A percentile compares a stretch with the other conserved stretches of the same genome.
These are phyloP conservation scores for Apogon hyalosoma DNA, from an alignment of 2,797 vertebrate species.

Conservation along the genomic window DNA sequence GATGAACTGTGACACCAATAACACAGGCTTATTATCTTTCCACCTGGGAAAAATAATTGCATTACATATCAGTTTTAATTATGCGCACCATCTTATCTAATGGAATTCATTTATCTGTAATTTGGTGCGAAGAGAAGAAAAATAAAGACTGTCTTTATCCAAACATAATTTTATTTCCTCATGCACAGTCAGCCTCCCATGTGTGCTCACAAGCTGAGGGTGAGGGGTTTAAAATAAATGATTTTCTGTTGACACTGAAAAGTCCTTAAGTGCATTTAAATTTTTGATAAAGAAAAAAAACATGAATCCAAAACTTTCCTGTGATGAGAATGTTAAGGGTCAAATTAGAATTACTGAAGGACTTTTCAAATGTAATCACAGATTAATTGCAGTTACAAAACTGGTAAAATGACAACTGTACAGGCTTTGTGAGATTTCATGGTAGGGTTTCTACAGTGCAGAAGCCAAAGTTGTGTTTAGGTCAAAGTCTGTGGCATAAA, in stretches of 20 bases:
- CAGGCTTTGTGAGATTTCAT: background rate
- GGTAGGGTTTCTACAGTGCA: constrained; percentile 4
- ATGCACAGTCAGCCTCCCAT: constrained; percentile 16
- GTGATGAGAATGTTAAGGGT: no score
- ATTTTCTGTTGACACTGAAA: constrained; percentile 40
- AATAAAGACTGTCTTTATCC: constrained; percentile 4
- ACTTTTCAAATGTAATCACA: constrained; percentile 40
- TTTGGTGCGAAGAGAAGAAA: background rate
- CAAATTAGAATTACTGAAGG: background rate
- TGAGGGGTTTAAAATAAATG: background rate
- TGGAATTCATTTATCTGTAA: constrained; percentile 13
- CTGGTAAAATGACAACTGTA: background rate
- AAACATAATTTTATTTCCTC: constrained; percentile 11
- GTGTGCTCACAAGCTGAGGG: constrained; percentile 5
- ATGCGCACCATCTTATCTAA: background rate
- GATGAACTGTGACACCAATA: background rate
- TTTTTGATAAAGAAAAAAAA: no score
- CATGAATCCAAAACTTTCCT: no score
- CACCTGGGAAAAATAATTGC: constrained; percentile 3
- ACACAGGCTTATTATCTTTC: background rate
- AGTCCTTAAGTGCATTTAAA: constrained; percentile 1
- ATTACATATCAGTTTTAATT: constrained; percentile 13
- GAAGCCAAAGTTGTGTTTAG: constrained; percentile 18
- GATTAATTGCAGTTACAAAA: background rate
- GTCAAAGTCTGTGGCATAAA: constrained; percentile 16